A percentile compares a stretch with the other conserved stretches of the same genome.
phyloP scores from a whole-genome alignment of 2,888 invertebrate species.

The Dinocampus coccinellae region DNA sequence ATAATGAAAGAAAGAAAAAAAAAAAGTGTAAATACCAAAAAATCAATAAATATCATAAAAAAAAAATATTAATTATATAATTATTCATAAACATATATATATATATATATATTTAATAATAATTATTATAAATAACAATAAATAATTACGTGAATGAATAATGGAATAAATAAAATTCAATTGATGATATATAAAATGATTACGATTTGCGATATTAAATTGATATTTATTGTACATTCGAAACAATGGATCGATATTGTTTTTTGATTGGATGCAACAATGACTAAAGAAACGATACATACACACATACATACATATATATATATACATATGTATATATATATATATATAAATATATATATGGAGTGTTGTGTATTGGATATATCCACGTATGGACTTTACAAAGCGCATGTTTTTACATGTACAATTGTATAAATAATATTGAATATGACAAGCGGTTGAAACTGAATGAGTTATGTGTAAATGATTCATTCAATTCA shows the following conservation, averaged over 20 bases:
- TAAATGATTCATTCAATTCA: too few species aligned
- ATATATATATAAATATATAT: too few species aligned
- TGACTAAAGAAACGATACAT: not conserved
- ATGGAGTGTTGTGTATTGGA: conserved; percentile 1
- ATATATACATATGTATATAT: conserved; percentile 13
- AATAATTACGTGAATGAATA: not conserved
- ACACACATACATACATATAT: conserved; percentile 14
- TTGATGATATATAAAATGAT: conserved; percentile 19
- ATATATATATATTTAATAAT: too few species aligned
- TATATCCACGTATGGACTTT: not conserved
- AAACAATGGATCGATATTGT: conserved; percentile 70
- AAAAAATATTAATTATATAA: too few species aligned
- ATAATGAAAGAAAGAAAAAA: too few species aligned
- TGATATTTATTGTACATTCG: conserved; percentile 65
- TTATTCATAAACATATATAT: too few species aligned
- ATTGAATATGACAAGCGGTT: conserved; percentile 67
- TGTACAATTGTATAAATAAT: conserved; percentile 65
- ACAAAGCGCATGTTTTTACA: conserved; percentile 51
- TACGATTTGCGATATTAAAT: conserved; percentile 52
- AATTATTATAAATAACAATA: too few species aligned
- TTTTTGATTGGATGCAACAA: conserved; percentile 63
- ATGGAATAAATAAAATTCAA: not conserved
- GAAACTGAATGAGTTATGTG: too few species aligned
- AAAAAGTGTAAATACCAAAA: too few species aligned
- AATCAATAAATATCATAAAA: too few species aligned